Evolutionary conservation across 2,888 invertebrate genomes (phyloP).

Genomic region (Eupeodes latifasciatus): DNA sequence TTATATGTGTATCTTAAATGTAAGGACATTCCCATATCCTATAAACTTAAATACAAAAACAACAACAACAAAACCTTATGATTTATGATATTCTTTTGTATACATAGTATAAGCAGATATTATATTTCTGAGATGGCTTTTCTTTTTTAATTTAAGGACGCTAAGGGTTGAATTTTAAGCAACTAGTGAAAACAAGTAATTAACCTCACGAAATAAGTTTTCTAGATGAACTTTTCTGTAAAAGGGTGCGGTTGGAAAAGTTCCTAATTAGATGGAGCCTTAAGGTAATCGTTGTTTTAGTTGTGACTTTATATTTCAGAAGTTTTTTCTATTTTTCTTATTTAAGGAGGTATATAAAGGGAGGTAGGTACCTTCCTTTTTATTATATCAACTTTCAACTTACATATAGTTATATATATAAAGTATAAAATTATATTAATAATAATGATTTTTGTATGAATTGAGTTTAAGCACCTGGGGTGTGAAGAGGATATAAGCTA

Average conservation of each 20-base stretch:
- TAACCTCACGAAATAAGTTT: conserved; percentile 57
- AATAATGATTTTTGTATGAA: conserved; percentile 25
- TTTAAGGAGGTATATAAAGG: not conserved
- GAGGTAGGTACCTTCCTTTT: not conserved
- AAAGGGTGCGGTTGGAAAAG: conserved; percentile 64
- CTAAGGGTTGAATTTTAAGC: conserved; percentile 13
- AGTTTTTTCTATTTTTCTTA: conserved; percentile 23
- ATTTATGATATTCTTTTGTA: conserved; percentile 62
- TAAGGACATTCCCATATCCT: too few relatives aligned
- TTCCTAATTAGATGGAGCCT: conserved; percentile 60
- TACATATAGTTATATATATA: not conserved
- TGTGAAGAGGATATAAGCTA: conserved; percentile 26
- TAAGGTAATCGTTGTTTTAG: conserved; percentile 54
- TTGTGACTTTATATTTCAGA: conserved; percentile 52
- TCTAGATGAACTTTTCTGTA: conserved; percentile 43
- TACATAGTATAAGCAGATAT: not conserved
- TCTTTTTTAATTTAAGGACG: not conserved
- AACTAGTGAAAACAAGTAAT: conserved; percentile 65
- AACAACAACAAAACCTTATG: conserved; percentile 56
- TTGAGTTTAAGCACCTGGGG: conserved; percentile 29
- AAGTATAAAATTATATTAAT: not conserved
- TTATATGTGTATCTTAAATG: not conserved
- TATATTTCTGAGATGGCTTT: not conserved
- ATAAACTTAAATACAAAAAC: not conserved
- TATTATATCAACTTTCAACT: not conserved